Base-by-base conservation (phyloP, 2,113 vertebrate species). In the Amphiprion ocellaris region DNA sequence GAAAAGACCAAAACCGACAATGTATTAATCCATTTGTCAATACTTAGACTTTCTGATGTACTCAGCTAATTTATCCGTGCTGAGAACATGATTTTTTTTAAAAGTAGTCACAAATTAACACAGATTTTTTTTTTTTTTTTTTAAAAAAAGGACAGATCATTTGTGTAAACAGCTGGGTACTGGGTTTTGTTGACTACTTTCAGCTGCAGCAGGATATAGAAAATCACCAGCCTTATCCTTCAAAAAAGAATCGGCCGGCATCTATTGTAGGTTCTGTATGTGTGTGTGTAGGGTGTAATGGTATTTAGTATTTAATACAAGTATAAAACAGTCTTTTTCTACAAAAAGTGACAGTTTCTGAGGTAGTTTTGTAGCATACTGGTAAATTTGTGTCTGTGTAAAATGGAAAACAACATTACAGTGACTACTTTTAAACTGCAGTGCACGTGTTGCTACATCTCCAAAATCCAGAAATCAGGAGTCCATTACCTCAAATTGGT, bases 291-390 rank as follows among this genome's bases (percentile, higher is more conserved):
- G 26, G 21, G 49, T 80, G 55, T 78, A 60, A 78, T 49, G 46
- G 54, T 53, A 69, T 63, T 74, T 17, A 52, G 14, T 24, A 66
- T 59, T 67, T 74, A 69, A 19, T 63, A 28, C 39, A 73, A 73
- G 46, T 59, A 23, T 77, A 59, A 60, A n/a, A 46, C 4, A 4
- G 24, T 39, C 10, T 50, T 82, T 77, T 67, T 39, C 74, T 47
- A 26, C 72, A 76, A 44, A 73, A 44, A 46, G n/a, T 53, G n/a
- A 70, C 37, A 17, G 33, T 79, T 70, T 69, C 46, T 67, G 21
- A 52, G 47, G 54, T 54, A 6, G 46, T 65, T 78, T 66, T 69
- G 74, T 86, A 83, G 82, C 77, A 81, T 58, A 23, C 14, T 62
- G 47, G 37, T 70, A 55, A 52, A 66, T 80, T 23, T 68, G 50